Evolutionary conservation across 1,140 invertebrate genomes (phyloP).

Genomic region (Drosophila sproati): DNA sequence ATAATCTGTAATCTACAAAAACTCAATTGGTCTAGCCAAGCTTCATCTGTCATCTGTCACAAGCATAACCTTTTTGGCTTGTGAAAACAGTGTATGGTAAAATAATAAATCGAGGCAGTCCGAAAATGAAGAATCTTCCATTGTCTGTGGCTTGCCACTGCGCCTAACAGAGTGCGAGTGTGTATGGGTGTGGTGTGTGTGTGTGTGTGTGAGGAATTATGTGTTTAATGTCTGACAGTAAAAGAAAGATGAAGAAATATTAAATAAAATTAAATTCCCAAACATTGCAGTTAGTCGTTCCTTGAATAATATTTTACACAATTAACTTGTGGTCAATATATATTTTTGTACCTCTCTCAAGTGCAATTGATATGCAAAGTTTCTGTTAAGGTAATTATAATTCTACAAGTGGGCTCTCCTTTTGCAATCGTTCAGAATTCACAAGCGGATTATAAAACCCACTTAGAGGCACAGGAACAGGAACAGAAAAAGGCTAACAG

Average conservation of each 20-base stretch:
- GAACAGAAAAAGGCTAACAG: neutral
- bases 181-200: neutral
- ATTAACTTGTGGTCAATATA: no score
- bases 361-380: neutral
- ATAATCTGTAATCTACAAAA: no score
- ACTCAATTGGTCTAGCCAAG: no score
- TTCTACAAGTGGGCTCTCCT: neutral
- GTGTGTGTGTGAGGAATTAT: conserved; percentile 3
- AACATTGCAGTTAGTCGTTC: no score
- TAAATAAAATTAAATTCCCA: neutral
- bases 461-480: neutral
- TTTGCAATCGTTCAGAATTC: conserved; percentile 24
- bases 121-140: conserved; percentile 27
- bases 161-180: neutral
- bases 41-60: no score
- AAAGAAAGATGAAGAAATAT: conserved; percentile 3
- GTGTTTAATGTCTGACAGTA: conserved; percentile 7
- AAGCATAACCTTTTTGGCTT: neutral
- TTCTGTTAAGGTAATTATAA: conserved; percentile 2
- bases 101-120: conserved; percentile 37
- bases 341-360: neutral
- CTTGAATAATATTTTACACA: no score
- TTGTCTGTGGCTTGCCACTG: conserved; percentile 36
- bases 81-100: neutral
- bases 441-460: conserved; percentile 40